A percentile compares a stretch with the other conserved stretches of the same genome.
Conservation (phyloP, 2,113 vertebrate species). For the Ornithorhynchus anatinus region DNA sequence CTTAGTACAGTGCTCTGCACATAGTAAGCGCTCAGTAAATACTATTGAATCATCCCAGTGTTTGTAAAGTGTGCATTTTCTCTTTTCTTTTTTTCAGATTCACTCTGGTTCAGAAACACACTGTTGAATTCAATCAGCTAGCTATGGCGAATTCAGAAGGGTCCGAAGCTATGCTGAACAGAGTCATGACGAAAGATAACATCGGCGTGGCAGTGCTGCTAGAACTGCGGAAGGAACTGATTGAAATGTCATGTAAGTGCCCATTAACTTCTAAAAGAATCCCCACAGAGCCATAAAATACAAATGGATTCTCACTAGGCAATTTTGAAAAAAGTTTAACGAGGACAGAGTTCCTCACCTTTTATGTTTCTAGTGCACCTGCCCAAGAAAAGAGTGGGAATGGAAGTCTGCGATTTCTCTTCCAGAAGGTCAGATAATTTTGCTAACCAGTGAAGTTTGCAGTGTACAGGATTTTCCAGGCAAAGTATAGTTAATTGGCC, state of each 20-base stretch:
- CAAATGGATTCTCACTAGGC: background rate
- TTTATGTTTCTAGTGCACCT: conserved; percentile 22
- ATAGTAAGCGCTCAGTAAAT: too few species aligned
- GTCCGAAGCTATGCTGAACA: conserved; percentile 97
- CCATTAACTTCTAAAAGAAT: background rate
- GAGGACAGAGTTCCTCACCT: background rate
- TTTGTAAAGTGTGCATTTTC: too few species aligned
- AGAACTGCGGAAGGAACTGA: conserved; percentile 92
- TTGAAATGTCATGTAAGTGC: conserved; percentile 91
- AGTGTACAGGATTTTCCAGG: background rate
- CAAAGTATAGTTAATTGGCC: conserved; percentile 8
- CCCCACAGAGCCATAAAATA: background rate
- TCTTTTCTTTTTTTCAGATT: conserved; percentile 80
- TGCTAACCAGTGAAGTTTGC: conserved; percentile 6
- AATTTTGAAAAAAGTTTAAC: conserved; percentile 3
- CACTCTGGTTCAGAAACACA: conserved; percentile 95
- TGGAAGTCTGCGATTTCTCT: conserved; percentile 26
- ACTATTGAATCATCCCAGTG: too few species aligned
- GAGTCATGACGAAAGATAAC: conserved; percentile 99
- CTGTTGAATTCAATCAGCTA: conserved; percentile 98
- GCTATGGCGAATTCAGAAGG: conserved; percentile 98
- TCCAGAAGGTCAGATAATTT: background rate
- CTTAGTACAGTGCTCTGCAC: too few species aligned
- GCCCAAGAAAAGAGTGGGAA: conserved; percentile 51
- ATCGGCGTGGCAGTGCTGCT: conserved; percentile 94